These are phyloP conservation scores for Lithobates sylvaticus DNA, from an alignment of 2,797 vertebrate species.

Conservation along the genomic window DNA sequence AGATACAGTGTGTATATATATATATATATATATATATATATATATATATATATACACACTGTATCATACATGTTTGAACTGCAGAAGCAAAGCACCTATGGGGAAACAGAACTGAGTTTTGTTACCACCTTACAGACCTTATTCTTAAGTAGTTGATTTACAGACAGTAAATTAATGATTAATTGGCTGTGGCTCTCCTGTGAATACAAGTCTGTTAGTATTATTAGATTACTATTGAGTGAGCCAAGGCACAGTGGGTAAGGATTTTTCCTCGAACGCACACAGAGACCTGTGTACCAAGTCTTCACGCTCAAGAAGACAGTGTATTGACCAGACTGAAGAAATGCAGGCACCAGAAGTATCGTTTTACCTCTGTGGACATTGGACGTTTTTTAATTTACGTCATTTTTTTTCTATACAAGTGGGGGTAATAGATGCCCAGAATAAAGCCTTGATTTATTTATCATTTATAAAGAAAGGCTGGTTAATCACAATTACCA, in stretches of 20 bases:
- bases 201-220: conserved; percentile 38
- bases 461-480: too few species aligned
- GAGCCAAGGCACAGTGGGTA: conserved; percentile 7
- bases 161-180: conserved; percentile 38
- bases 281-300: background rate
- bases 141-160: conserved; percentile 7
- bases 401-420: background rate
- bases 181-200: conserved; percentile 31
- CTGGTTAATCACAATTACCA: too few species aligned
- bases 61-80: background rate
- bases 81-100: background rate
- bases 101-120: background rate
- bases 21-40: background rate
- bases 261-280: conserved; percentile 13
- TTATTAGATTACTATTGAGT: conserved; percentile 40
- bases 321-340: background rate
- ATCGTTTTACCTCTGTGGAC: background rate
- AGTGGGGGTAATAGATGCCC: background rate
- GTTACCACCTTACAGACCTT: background rate
- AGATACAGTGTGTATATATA: background rate
- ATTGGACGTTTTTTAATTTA: background rate
- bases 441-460: background rate
- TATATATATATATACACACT: too few species aligned
- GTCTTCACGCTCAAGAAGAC: background rate
- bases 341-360: background rate